These are phyloP conservation scores for Litoditis marina DNA, from an alignment of 2,888 invertebrate species.

Conservation along the genomic window DNA sequence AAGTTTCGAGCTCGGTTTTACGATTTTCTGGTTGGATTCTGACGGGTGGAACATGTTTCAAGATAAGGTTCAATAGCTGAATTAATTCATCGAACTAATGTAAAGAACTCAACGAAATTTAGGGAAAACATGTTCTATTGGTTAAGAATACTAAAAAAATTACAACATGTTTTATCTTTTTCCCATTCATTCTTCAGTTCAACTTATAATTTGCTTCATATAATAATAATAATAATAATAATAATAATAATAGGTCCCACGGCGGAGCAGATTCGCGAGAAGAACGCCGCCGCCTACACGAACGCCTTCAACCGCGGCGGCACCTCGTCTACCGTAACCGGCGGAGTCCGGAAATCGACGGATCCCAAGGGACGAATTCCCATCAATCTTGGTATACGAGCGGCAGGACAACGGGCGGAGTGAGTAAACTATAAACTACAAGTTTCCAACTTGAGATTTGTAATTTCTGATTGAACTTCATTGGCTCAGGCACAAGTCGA, in stretches of 20 bases:
- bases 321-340: conserved; percentile 18
- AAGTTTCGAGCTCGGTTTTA: too few relatives aligned
- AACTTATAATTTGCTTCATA: background rate
- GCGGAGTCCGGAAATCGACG: conserved; percentile 25
- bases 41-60: too few relatives aligned
- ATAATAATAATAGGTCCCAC: background rate
- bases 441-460: background rate
- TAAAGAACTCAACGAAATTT: too few relatives aligned
- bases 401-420: conserved; percentile 7
- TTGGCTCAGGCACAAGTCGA: too few relatives aligned
- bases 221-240: background rate
- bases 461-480: too few relatives aligned
- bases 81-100: too few relatives aligned
- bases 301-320: conserved; percentile 11
- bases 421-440: background rate
- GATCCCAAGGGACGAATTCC: conserved; percentile 40
- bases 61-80: too few relatives aligned
- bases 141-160: too few relatives aligned
- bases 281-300: conserved; percentile 2
- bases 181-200: background rate
- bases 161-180: background rate
- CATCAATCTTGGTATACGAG: conserved; percentile 21
- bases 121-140: too few relatives aligned
- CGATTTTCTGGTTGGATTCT: too few relatives aligned
- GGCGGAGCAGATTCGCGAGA: background rate